phyloP scores from a whole-genome alignment of 2,888 invertebrate genomes.

The Pocota personata region DNA sequence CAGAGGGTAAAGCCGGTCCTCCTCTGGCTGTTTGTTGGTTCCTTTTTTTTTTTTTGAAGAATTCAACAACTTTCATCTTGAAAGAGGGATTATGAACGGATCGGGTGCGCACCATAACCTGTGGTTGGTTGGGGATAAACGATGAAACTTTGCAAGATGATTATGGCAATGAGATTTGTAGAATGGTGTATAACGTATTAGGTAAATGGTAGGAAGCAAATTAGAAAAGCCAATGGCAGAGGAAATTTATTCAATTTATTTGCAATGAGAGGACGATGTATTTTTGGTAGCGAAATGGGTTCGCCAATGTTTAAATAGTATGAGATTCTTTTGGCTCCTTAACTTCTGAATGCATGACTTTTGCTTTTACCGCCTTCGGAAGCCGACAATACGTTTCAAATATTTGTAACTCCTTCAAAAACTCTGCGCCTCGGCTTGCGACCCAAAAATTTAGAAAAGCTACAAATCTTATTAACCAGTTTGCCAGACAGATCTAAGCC shows the following conservation, averaged over 20 bases:
- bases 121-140: constrained; percentile 20
- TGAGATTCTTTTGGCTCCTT: too few species aligned
- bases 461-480: too few species aligned
- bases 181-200: constrained; percentile 3
- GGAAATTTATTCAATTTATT: background rate
- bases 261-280: background rate
- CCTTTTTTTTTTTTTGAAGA: constrained; percentile 13
- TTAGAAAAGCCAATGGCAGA: background rate
- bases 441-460: too few species aligned
- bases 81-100: constrained; percentile 5
- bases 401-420: too few species aligned
- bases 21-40: constrained; percentile 49
- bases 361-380: too few species aligned
- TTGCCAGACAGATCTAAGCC: too few species aligned
- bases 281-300: background rate
- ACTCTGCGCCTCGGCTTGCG: too few species aligned
- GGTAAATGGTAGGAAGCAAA: constrained; percentile 30
- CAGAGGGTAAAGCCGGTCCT: background rate
- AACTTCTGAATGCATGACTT: too few species aligned
- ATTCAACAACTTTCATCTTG: constrained; percentile 45
- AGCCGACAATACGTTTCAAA: too few species aligned
- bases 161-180: constrained; percentile 39
- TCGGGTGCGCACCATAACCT: constrained; percentile 12
- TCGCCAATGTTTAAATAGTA: background rate
- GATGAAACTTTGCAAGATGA: constrained; percentile 30